A percentile compares a stretch with the other conserved stretches of the same genome.
Evolutionary conservation across 2,113 vertebrate species (phyloP).

Genomic region (Microcebus tavaratra): DNA sequence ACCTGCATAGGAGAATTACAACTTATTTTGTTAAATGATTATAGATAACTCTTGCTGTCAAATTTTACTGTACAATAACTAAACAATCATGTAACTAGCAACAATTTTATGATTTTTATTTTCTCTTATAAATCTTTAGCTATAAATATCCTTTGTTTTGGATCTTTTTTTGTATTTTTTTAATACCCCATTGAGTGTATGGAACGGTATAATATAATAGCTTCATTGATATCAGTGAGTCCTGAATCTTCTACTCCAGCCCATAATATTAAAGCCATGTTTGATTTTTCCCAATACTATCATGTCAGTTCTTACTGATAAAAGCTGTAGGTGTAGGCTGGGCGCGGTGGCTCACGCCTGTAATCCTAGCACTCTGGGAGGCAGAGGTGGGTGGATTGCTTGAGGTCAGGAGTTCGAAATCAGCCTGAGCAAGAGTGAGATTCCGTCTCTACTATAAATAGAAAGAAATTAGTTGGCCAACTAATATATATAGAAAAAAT

Average conservation of each 20-base stretch:
- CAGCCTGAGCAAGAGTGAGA: too few species aligned
- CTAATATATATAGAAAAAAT: too few species aligned
- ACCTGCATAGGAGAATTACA: not conserved
- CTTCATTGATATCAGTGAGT: not conserved
- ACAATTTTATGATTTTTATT: not conserved
- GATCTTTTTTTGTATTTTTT: not conserved
- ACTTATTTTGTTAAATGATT: not conserved
- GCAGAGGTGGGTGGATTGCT: too few species aligned
- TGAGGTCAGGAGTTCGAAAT: too few species aligned
- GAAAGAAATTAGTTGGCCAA: too few species aligned
- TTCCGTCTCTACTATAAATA: too few species aligned
- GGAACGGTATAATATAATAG: not conserved
- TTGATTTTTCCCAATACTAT: not conserved
- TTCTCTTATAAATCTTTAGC: not conserved
- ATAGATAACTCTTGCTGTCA: not conserved
- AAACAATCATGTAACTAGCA: not conserved
- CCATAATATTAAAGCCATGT: not conserved
- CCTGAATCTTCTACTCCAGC: not conserved
- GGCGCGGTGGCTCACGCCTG: too few species aligned
- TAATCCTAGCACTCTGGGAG: too few species aligned
- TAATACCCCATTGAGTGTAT: not conserved
- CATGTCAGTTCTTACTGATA: not conserved
- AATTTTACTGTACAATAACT: not conserved
- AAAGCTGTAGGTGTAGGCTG: not conserved
- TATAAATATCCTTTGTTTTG: not conserved